phyloP scores from a whole-genome alignment of 2,888 invertebrate species.

The Andrena camellia region DNA sequence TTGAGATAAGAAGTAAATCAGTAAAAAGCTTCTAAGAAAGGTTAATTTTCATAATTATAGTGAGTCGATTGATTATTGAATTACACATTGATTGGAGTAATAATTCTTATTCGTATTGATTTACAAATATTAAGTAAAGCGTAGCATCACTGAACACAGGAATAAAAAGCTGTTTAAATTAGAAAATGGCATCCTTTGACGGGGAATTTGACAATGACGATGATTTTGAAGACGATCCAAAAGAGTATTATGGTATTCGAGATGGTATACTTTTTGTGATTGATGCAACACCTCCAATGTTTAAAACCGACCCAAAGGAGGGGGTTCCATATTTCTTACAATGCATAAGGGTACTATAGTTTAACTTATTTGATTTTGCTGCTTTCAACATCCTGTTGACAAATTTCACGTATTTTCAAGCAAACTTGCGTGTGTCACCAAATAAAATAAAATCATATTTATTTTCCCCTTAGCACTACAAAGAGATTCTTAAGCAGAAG shows the following conservation, averaged over 20 bases:
- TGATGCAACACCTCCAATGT: conserved; percentile 72
- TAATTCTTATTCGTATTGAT: too few relatives aligned
- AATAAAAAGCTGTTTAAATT: neutral
- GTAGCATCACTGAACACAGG: too few relatives aligned
- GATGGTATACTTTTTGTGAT: conserved; percentile 72
- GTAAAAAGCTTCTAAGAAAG: too few relatives aligned
- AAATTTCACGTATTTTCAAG: too few relatives aligned
- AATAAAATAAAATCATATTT: neutral
- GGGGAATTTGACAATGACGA: conserved; percentile 5
- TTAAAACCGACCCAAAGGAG: conserved; percentile 51
- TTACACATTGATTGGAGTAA: too few relatives aligned
- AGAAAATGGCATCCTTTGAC: conserved; percentile 36
- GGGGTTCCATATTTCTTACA: conserved; percentile 61
- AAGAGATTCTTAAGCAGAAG: conserved; percentile 69
- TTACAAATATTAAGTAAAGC: too few relatives aligned
- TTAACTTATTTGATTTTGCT: neutral
- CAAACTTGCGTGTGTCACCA: too few relatives aligned
- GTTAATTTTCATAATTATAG: too few relatives aligned
- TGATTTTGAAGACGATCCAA: conserved; percentile 7
- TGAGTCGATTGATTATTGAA: too few relatives aligned
- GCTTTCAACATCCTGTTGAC: too few relatives aligned
- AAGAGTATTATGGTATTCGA: conserved; percentile 56
- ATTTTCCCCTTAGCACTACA: conserved; percentile 50
- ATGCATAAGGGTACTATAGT: conserved; percentile 66
- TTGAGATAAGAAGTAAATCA: too few relatives aligned